Conservation (phyloP, 37 sponge, comb jelly and placozoan species). For the Chondrosia reniformis region DNA sequence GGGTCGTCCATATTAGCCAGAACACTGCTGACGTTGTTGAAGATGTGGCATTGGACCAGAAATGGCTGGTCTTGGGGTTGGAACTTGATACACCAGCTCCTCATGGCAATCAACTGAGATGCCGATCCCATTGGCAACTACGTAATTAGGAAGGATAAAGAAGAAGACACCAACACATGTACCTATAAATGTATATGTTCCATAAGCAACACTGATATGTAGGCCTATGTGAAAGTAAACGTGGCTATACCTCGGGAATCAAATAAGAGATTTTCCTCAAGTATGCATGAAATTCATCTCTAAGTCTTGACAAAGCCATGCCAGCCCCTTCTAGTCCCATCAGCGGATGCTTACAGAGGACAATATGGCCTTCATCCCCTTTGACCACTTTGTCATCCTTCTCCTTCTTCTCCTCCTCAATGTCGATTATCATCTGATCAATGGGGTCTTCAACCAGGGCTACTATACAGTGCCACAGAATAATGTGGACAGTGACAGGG, state of each 20-base stretch:
- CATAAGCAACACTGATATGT: neutral
- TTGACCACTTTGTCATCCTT: conserved; percentile 39
- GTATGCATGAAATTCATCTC: conserved; percentile 74
- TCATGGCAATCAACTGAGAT: conserved; percentile 86
- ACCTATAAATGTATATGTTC: neutral
- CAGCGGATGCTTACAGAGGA: conserved; percentile 69
- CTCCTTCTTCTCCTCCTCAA: conserved; percentile 23
- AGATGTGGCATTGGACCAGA: conserved; percentile 88
- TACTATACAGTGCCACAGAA: conserved; percentile 82
- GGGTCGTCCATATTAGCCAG: conserved; percentile 77
- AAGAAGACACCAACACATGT: neutral
- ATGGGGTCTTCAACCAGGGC: conserved; percentile 62
- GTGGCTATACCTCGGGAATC: conserved; percentile 65
- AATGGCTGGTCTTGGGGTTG: conserved; percentile 92
- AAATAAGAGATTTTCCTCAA: conserved; percentile 62
- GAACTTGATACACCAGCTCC: conserved; percentile 88
- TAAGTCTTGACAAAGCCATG: conserved; percentile 31
- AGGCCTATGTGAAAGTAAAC: too few relatives aligned
- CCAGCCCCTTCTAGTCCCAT: conserved; percentile 75
- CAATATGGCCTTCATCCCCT: conserved; percentile 27
- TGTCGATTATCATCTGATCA: conserved; percentile 38
- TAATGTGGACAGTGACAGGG: conserved; percentile 68
- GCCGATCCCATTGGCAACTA: conserved; percentile 80
- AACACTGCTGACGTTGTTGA: conserved; percentile 83
- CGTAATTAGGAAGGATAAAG: neutral